Conservation (phyloP, 2,888 invertebrate genomes). For the Sesia apiformis region DNA sequence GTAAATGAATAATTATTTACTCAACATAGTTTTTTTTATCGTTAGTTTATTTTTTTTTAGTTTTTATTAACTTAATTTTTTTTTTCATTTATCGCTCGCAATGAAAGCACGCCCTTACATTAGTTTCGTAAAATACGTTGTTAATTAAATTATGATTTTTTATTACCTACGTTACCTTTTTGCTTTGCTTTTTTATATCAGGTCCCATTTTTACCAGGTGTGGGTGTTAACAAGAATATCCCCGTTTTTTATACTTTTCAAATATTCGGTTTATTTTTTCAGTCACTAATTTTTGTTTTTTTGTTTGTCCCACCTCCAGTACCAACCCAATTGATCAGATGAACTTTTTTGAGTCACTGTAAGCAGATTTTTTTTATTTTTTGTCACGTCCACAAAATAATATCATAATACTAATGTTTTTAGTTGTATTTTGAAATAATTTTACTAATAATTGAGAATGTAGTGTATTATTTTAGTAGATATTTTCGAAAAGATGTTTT, state of each 20-base stretch:
- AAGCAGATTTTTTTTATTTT: constrained; percentile 50
- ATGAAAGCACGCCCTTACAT: neutral
- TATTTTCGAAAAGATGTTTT: no score
- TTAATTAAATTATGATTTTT: neutral
- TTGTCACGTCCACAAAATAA: constrained; percentile 9
- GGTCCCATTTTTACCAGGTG: constrained; percentile 19
- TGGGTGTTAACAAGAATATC: constrained; percentile 25
- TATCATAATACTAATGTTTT: constrained; percentile 2
- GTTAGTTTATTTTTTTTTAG: no score
- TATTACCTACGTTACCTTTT: neutral
- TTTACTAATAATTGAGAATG: neutral
- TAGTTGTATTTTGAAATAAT: constrained; percentile 1
- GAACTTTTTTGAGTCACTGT: constrained; percentile 74
- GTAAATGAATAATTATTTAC: no score
- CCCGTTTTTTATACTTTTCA: constrained; percentile 7
- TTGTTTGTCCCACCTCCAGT: constrained; percentile 51
- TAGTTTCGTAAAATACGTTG: neutral
- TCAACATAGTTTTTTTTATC: no score
- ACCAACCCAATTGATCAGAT: constrained; percentile 74
- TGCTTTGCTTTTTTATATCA: constrained; percentile 25
- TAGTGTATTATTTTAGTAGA: no score
- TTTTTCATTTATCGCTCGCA: neutral
- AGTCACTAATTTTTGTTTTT: constrained; percentile 44
- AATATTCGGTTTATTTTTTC: constrained; percentile 16
- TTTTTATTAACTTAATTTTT: no score